Conservation (phyloP, 2,797 vertebrate species). For the Vespertilio murinus region DNA sequence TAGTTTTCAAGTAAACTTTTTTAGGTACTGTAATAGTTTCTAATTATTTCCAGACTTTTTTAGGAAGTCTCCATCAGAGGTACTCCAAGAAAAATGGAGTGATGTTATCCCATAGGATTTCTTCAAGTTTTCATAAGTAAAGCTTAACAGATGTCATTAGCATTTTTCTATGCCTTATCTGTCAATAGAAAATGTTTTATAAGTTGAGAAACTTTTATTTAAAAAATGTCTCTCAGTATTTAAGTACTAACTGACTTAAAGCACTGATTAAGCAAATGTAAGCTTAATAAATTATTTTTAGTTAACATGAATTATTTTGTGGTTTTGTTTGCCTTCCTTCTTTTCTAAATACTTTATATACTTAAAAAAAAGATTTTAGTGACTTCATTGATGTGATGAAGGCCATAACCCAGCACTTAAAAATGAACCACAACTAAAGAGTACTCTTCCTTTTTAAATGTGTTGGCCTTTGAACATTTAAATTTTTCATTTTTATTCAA, state of each 20-base stretch:
- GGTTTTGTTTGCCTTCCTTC: slow-evolving; percentile 67
- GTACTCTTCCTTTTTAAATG: neutral
- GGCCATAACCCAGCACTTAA: slow-evolving; percentile 37
- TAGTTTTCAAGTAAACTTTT: slow-evolving; percentile 87
- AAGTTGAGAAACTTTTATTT: slow-evolving; percentile 67
- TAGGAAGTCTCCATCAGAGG: slow-evolving; percentile 60
- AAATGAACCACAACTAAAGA: slow-evolving; percentile 62
- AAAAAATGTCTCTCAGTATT: slow-evolving; percentile 51
- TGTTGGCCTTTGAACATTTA: slow-evolving; percentile 60
- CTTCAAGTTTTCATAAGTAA: slow-evolving; percentile 82
- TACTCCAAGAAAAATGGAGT: slow-evolving; percentile 82
- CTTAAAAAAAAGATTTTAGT: slow-evolving; percentile 65
- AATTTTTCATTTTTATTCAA: slow-evolving; percentile 2
- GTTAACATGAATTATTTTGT: slow-evolving; percentile 62
- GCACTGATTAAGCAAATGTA: slow-evolving; percentile 61
- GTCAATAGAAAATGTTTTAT: slow-evolving; percentile 78
- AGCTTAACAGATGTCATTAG: slow-evolving; percentile 81
- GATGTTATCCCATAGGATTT: slow-evolving; percentile 82
- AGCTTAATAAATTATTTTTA: slow-evolving; percentile 63
- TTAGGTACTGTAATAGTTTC: slow-evolving; percentile 87
- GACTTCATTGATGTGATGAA: slow-evolving; percentile 54
- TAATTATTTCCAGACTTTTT: slow-evolving; percentile 94
- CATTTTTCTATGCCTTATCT: slow-evolving; percentile 84
- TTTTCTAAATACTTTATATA: slow-evolving; percentile 56
- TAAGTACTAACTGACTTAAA: slow-evolving; percentile 70